phyloP scores from a whole-genome alignment of 2,113 vertebrate species.

The Carlito syrichta region DNA sequence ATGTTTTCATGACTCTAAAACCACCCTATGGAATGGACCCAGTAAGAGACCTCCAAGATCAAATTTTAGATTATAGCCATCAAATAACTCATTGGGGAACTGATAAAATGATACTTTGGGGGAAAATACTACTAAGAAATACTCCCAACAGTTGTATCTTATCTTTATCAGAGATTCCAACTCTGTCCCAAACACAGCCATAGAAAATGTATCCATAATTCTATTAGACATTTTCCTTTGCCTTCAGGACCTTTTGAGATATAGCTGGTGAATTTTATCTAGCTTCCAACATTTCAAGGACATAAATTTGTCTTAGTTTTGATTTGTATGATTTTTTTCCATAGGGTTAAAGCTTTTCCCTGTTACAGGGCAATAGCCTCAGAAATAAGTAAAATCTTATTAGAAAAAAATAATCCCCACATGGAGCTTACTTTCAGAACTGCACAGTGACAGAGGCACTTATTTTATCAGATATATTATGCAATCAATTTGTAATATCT shows the following conservation, averaged over 20 bases:
- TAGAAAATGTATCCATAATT: not conserved
- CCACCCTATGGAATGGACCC: not conserved
- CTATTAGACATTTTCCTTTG: not conserved
- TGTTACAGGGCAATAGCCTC: not conserved
- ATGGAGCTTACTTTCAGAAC: not conserved
- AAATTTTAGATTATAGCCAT: not conserved
- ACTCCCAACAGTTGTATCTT: not conserved
- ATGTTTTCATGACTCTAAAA: not conserved
- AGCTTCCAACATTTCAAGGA: not conserved
- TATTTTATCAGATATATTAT: not conserved
- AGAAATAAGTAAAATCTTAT: not conserved
- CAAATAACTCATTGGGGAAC: not conserved
- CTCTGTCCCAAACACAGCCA: not conserved
- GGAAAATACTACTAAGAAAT: not conserved
- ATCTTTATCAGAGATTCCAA: not conserved
- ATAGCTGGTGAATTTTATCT: not conserved
- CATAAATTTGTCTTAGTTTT: not conserved
- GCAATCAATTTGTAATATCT: not conserved
- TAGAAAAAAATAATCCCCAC: not conserved
- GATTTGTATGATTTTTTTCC: not conserved
- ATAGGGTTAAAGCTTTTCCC: not conserved
- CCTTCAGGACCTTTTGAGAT: not conserved
- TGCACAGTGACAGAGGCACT: not conserved
- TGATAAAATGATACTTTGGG: not conserved
- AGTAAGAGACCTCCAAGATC: not conserved